These are phyloP conservation scores for Cotesia typhae DNA, from an alignment of 1,140 invertebrate genomes.

Conservation along the genomic window DNA sequence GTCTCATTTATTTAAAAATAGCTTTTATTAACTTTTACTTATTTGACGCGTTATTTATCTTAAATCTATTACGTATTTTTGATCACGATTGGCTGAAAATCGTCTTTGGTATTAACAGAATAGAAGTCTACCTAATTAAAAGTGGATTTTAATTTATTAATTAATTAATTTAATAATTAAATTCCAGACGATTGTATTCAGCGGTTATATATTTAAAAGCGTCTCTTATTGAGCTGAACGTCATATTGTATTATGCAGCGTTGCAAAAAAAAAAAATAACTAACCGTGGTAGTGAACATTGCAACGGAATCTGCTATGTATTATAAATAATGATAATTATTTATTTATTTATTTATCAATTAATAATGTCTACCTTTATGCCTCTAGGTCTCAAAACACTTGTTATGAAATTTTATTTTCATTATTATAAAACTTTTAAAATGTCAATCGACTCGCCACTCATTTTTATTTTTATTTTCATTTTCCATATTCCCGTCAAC, in stretches of 20 bases:
- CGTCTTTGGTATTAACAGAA: constrained; percentile 31
- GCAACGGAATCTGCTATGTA: constrained; percentile 1
- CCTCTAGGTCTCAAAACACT: constrained; percentile 17
- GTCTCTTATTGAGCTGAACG: constrained; percentile 31
- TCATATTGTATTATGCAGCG: neutral
- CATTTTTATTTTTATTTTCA: constrained; percentile 1
- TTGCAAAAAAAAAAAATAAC: constrained; percentile 19
- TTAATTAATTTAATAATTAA: neutral
- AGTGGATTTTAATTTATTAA: neutral
- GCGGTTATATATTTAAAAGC: constrained; percentile 13
- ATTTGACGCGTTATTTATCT: constrained; percentile 50
- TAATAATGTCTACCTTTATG: constrained; percentile 3
- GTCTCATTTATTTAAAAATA: constrained; percentile 61
- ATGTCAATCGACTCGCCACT: constrained; percentile 27
- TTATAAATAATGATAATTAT: no score
- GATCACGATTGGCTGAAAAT: constrained; percentile 58
- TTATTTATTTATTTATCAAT: no score
- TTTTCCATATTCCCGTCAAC: neutral
- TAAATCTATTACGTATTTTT: constrained; percentile 66
- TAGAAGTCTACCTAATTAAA: constrained; percentile 3
- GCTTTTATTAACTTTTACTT: constrained; percentile 53
- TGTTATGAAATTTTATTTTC: neutral
- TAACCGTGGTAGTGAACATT: constrained; percentile 17
- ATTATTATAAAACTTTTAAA: neutral
- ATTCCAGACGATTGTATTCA: constrained; percentile 7